Percentiles rank a stretch among this genome's conserved stretches.
These are phyloP conservation scores for Butorides virescens DNA, from an alignment of 2,113 vertebrate species.

Conservation along the genomic window DNA sequence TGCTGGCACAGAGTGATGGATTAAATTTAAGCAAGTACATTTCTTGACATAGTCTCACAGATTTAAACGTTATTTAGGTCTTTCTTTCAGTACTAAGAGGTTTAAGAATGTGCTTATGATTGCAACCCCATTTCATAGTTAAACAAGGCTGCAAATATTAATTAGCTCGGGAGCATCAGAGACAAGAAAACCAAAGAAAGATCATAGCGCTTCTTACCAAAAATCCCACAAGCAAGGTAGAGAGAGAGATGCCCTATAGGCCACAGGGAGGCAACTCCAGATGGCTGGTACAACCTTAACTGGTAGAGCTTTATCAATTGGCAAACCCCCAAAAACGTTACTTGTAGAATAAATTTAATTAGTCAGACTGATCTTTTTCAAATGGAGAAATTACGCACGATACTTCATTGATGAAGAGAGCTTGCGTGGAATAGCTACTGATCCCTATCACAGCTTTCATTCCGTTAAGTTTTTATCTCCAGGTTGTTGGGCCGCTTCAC, in stretches of 20 bases:
- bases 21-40: slow-evolving; percentile 63
- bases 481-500: not conserved
- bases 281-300: not conserved
- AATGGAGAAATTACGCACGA: not conserved
- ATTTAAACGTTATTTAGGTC: slow-evolving; percentile 58
- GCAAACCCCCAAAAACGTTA: not conserved
- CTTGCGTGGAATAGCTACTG: not conserved
- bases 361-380: not conserved
- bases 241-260: not conserved
- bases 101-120: slow-evolving; percentile 59
- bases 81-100: slow-evolving; percentile 55
- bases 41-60: slow-evolving; percentile 55
- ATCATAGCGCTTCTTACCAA: not conserved
- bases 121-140: slow-evolving; percentile 32
- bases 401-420: not conserved
- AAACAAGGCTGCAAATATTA: slow-evolving; percentile 29
- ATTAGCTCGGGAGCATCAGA: not conserved
- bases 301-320: not conserved
- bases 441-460: not conserved
- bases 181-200: not conserved
- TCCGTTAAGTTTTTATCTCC: not conserved
- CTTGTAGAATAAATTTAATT: not conserved
- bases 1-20: slow-evolving; percentile 54
- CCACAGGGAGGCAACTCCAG: not conserved
- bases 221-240: not conserved